phyloP scores from a whole-genome alignment of 1,140 invertebrate genomes.

The Sarcophaga peregrina region DNA sequence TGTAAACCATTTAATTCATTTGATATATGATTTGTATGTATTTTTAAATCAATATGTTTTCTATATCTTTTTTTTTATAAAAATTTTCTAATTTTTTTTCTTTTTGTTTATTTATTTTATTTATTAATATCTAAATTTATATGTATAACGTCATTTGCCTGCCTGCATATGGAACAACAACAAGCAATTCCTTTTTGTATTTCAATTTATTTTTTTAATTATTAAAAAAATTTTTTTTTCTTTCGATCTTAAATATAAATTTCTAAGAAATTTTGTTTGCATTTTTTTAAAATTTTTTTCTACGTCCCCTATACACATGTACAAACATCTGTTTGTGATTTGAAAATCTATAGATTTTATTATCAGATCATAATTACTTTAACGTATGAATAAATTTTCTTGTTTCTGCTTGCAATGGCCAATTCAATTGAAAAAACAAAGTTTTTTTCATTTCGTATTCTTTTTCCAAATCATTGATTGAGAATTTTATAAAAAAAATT shows the following conservation, averaged over 20 bases:
- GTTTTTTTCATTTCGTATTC: too few relatives aligned
- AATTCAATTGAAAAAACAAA: too few relatives aligned
- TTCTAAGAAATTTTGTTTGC: slow-evolving; percentile 4
- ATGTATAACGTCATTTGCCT: too few relatives aligned
- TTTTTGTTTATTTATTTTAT: too few relatives aligned
- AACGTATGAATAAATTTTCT: neutral
- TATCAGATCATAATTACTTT: neutral
- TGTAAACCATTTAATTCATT: neutral
- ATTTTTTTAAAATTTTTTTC: neutral
- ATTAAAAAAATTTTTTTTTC: too few relatives aligned
- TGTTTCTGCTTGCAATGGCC: neutral
- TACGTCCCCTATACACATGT: too few relatives aligned
- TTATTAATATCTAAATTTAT: too few relatives aligned
- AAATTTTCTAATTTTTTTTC: neutral
- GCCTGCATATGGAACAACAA: neutral
- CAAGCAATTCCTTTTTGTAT: neutral
- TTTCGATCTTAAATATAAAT: neutral
- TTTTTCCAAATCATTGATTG: too few relatives aligned
- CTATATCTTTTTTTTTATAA: neutral
- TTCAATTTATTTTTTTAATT: neutral
- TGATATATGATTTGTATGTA: neutral
- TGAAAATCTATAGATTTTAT: neutral
- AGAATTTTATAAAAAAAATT: too few relatives aligned
- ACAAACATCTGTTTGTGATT: neutral
- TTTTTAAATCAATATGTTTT: neutral